These are phyloP conservation scores for Tiliacea citrago DNA, from an alignment of 2,888 invertebrate species.

Conservation along the genomic window DNA sequence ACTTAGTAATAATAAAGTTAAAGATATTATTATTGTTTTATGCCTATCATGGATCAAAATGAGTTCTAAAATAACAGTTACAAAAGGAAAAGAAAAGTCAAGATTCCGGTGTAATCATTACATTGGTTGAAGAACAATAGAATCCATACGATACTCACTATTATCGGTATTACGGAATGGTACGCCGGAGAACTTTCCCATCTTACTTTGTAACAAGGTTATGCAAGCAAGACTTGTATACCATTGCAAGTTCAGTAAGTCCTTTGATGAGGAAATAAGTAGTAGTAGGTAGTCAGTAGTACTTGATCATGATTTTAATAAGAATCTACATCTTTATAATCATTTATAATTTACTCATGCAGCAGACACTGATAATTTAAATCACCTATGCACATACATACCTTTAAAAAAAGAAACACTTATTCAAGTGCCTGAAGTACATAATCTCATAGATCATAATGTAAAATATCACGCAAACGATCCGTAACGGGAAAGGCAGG, in stretches of 20 bases:
- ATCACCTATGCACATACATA: not conserved
- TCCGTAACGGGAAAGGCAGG: not conserved
- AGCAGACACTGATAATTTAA: not conserved
- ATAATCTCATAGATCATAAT: not conserved
- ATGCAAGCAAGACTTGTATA: constrained; percentile 64
- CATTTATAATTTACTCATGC: constrained; percentile 13
- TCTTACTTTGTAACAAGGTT: constrained; percentile 67
- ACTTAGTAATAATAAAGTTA: not conserved
- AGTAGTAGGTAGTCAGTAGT: not conserved
- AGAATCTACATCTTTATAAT: not conserved
- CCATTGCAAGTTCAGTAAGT: constrained; percentile 53
- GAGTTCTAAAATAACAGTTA: constrained; percentile 44
- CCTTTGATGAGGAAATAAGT: constrained; percentile 9
- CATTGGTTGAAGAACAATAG: constrained; percentile 62
- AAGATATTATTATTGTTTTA: constrained; percentile 29
- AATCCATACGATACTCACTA: constrained; percentile 60
- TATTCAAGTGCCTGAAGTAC: not conserved
- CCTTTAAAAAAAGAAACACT: not conserved
- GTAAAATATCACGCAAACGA: constrained; percentile 1
- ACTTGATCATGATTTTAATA: not conserved
- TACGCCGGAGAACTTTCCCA: constrained; percentile 70
- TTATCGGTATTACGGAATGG: constrained; percentile 66
- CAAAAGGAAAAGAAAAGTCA: constrained; percentile 56
- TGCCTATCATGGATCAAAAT: constrained; percentile 46
- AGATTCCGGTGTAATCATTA: constrained; percentile 59